These are phyloP conservation scores for Crossocerus cetratus DNA, from an alignment of 2,888 invertebrate species.

Conservation along the genomic window DNA sequence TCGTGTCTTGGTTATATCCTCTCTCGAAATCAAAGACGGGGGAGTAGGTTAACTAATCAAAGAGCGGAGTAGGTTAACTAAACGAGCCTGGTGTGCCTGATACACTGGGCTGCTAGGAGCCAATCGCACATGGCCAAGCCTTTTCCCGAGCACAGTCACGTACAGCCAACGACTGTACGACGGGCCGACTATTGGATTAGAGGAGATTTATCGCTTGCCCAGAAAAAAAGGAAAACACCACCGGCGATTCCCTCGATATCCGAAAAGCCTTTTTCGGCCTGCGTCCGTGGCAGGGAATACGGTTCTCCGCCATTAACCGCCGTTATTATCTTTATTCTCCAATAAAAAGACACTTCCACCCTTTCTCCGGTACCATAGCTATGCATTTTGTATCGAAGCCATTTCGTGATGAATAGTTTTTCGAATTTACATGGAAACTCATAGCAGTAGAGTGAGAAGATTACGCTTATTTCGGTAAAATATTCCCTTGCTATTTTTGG, in stretches of 20 bases:
- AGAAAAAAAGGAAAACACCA: not conserved
- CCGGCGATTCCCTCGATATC: not conserved
- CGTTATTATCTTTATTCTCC: too few species aligned
- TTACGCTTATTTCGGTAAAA: not conserved
- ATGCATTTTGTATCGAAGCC: too few species aligned
- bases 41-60: slow-evolving; percentile 52
- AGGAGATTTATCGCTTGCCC: slow-evolving; percentile 31
- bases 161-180: slow-evolving; percentile 20
- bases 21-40: slow-evolving; percentile 41
- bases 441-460: too few species aligned
- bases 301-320: too few species aligned
- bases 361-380: too few species aligned
- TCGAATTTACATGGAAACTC: too few species aligned
- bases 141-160: slow-evolving; percentile 22
- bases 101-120: slow-evolving; percentile 8
- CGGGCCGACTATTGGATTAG: slow-evolving; percentile 32
- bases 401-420: too few species aligned
- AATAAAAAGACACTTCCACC: too few species aligned
- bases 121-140: slow-evolving; percentile 11
- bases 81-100: slow-evolving; percentile 22
- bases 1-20: slow-evolving; percentile 31
- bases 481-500: not conserved
- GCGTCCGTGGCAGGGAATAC: too few species aligned
- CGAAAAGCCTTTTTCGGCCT: too few species aligned
- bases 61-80: slow-evolving; percentile 41